Evolutionary conservation across 2,888 invertebrate species (phyloP).

Genomic region (Philonicus albiceps): DNA sequence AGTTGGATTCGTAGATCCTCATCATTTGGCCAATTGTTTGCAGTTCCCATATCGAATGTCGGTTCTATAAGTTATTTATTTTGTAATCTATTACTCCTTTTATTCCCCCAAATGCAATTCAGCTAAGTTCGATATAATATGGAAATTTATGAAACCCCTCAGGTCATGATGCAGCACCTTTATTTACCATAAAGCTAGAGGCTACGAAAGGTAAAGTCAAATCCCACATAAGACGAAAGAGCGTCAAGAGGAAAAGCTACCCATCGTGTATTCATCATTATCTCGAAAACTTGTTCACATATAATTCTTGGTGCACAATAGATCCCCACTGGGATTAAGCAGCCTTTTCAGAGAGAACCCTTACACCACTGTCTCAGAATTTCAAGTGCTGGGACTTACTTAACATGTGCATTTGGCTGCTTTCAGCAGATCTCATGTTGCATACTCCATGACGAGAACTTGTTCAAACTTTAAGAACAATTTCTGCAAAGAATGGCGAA

Average conservation of each 20-base stretch:
- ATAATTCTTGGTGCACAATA: background rate
- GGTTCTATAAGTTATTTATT: too few relatives aligned
- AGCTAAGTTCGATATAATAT: background rate
- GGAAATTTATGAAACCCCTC: background rate
- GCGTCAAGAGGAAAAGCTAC: background rate
- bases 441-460: background rate
- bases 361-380: background rate
- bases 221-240: background rate
- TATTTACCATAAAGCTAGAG: background rate
- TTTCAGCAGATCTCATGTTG: background rate
- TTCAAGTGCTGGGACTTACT: background rate
- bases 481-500: background rate
- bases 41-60: too few relatives aligned
- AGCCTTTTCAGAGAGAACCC: background rate
- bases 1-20: too few relatives aligned
- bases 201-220: background rate
- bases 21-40: too few relatives aligned
- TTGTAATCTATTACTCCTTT: too few relatives aligned
- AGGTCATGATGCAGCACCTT: background rate
- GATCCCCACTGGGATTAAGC: background rate
- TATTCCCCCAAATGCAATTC: background rate
- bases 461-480: background rate
- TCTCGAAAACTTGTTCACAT: background rate
- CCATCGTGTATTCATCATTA: background rate
- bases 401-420: background rate